Percentiles rank a stretch among this genome's conserved stretches.
These are phyloP conservation scores for Trichosurus vulpecula DNA, from an alignment of 2,797 vertebrate species.

Conservation along the genomic window DNA sequence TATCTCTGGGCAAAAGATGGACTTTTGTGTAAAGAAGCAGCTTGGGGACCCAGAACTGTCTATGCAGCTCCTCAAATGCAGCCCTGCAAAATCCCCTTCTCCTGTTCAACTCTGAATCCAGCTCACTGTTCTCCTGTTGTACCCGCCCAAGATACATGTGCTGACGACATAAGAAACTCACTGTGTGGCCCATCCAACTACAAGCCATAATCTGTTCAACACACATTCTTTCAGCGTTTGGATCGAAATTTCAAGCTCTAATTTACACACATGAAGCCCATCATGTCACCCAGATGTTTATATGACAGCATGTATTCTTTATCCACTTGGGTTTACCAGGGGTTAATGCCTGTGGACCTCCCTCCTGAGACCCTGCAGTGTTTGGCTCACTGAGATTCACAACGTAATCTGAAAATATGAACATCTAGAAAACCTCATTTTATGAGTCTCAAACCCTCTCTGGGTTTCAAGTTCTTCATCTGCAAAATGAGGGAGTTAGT, in stretches of 20 bases:
- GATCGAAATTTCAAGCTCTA: background rate
- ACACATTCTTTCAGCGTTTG: background rate
- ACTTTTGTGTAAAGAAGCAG: background rate
- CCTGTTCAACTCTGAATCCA: background rate
- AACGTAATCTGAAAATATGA: background rate
- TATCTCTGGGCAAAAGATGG: background rate
- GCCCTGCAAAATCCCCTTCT: background rate
- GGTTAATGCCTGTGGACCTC: background rate
- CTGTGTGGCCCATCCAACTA: background rate
- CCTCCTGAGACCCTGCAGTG: background rate
- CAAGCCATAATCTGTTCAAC: background rate
- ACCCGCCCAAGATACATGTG: background rate
- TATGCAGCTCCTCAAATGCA: background rate
- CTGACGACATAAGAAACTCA: background rate
- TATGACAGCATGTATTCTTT: background rate
- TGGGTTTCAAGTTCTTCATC: background rate
- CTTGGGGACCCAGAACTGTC: background rate
- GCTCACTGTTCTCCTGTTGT: background rate
- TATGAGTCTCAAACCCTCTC: background rate
- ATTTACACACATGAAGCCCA: background rate
- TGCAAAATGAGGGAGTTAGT: background rate
- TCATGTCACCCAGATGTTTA: background rate
- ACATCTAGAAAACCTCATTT: background rate
- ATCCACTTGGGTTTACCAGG: background rate
- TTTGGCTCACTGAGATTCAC: background rate